Conservation (phyloP, 2,888 invertebrate genomes). For the Catocala fraxini region DNA sequence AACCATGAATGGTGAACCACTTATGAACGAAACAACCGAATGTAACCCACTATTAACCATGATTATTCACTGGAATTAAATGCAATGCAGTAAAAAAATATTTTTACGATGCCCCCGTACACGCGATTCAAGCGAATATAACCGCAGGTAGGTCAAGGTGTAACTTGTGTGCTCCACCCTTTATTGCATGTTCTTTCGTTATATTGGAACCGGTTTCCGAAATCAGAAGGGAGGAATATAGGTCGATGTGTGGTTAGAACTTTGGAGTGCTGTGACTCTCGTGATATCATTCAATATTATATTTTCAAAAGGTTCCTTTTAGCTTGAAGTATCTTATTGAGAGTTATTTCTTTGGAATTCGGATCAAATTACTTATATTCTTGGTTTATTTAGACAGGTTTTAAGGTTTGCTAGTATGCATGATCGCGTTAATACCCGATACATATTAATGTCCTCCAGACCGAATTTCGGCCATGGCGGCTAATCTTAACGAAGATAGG, state of each 20-base stretch:
- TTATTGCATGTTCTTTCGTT: slow-evolving; percentile 44
- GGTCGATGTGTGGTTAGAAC: slow-evolving; percentile 4
- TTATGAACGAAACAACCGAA: neutral
- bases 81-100: slow-evolving; percentile 40
- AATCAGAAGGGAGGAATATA: slow-evolving; percentile 28
- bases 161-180: slow-evolving; percentile 45
- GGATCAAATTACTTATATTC: too few relatives aligned
- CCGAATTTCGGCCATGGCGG: too few relatives aligned
- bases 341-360: too few relatives aligned
- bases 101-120: slow-evolving; percentile 33
- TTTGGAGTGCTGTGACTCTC: neutral
- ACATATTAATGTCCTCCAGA: too few relatives aligned
- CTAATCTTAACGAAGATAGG: too few relatives aligned
- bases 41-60: neutral
- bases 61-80: slow-evolving; percentile 34
- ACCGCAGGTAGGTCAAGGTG: slow-evolving; percentile 57
- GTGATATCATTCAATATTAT: neutral
- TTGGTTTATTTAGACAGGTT: too few relatives aligned
- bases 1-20: slow-evolving; percentile 1
- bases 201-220: slow-evolving; percentile 36
- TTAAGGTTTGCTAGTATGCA: too few relatives aligned
- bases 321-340: too few relatives aligned
- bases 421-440: too few relatives aligned
- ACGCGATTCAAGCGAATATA: slow-evolving; percentile 49
- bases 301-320: too few relatives aligned